Conservation (phyloP, 2,113 vertebrate species). For the Lophura nycthemera region DNA sequence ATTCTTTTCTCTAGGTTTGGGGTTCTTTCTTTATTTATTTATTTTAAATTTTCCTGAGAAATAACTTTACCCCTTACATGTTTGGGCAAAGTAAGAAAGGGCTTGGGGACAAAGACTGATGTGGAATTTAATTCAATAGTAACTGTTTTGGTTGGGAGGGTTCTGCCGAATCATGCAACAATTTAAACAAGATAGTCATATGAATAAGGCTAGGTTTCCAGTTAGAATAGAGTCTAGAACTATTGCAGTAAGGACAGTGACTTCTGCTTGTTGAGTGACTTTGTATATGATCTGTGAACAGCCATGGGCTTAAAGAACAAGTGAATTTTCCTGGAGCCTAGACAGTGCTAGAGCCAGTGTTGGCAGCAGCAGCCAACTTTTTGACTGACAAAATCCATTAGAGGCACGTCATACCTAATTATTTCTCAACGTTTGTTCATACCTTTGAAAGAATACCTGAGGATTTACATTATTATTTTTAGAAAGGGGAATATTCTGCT, state of each 20-base stretch:
- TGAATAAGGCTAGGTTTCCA: background rate
- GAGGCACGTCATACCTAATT: background rate
- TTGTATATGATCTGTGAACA: background rate
- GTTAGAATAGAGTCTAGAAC: background rate
- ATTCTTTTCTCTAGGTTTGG: background rate
- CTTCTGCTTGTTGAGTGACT: background rate
- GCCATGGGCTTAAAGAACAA: background rate
- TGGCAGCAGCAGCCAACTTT: background rate
- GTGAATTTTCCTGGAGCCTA: background rate
- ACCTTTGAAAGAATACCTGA: background rate
- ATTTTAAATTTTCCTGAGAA: background rate
- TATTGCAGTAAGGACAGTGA: background rate
- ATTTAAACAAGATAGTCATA: background rate
- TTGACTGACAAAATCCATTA: background rate
- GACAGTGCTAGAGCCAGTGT: background rate
- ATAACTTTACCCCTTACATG: background rate
- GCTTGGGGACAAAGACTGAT: background rate
- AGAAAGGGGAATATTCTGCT: background rate
- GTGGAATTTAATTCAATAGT: background rate
- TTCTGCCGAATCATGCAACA: background rate
- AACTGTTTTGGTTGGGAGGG: background rate
- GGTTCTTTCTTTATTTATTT: background rate
- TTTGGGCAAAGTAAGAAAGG: background rate
- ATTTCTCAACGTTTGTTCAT: background rate
- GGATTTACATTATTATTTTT: background rate